Percentiles rank a stretch among this genome's conserved stretches.
These are phyloP conservation scores for Scrobipalpa atriplicella DNA, from an alignment of 2,888 invertebrate genomes.

Conservation along the genomic window DNA sequence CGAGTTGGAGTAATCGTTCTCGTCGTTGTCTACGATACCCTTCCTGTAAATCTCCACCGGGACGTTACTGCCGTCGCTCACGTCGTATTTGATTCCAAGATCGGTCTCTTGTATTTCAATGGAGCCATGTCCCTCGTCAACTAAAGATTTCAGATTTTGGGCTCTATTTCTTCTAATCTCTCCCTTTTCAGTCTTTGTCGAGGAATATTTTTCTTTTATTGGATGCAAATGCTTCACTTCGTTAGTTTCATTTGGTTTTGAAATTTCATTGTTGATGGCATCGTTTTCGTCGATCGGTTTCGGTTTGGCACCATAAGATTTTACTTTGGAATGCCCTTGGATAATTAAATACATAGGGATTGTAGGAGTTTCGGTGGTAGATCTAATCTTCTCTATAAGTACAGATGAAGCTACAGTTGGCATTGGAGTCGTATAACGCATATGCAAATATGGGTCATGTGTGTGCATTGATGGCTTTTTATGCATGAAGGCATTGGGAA, in stretches of 20 bases:
- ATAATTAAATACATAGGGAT: constrained; percentile 90
- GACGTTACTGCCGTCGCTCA: constrained; percentile 78
- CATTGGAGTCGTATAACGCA: constrained; percentile 76
- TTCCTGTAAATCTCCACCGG: constrained; percentile 83
- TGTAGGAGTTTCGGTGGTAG: constrained; percentile 75
- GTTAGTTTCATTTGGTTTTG: constrained; percentile 74
- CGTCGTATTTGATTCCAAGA: constrained; percentile 81
- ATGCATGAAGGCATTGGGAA: constrained; percentile 45
- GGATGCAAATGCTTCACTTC: constrained; percentile 84
- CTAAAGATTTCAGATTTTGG: constrained; percentile 65
- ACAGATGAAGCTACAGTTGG: constrained; percentile 78
- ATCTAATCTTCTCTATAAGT: constrained; percentile 47
- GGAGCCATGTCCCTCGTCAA: constrained; percentile 73
- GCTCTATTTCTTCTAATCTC: constrained; percentile 60
- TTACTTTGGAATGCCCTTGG: constrained; percentile 93
- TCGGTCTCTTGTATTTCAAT: constrained; percentile 83
- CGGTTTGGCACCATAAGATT: constrained; percentile 88
- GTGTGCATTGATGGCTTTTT: constrained; percentile 53
- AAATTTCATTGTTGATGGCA: constrained; percentile 75
- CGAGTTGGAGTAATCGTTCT: constrained; percentile 56
- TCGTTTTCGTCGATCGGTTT: constrained; percentile 64
- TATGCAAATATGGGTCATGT: constrained; percentile 72
- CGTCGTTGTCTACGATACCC: constrained; percentile 83
- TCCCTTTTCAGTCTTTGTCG: constrained; percentile 56
- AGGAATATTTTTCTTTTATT: constrained; percentile 56